Evolutionary conservation across 2,113 vertebrate species (phyloP).

Genomic region (Sylvietta virens): DNA sequence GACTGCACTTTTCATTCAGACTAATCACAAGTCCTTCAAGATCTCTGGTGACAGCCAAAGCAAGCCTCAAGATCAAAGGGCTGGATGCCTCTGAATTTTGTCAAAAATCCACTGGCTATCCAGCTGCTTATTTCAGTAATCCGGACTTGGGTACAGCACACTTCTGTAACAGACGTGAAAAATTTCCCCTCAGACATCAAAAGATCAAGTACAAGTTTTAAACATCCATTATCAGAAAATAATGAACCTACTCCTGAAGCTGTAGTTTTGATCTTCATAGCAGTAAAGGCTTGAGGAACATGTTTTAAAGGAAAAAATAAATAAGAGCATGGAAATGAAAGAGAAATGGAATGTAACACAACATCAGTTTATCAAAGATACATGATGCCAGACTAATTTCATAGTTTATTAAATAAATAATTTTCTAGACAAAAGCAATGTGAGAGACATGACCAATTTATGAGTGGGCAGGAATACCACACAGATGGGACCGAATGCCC

Average conservation of each 20-base stretch:
- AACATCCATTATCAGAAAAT: background rate
- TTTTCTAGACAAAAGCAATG: slow-evolving; percentile 15
- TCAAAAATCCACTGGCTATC: background rate
- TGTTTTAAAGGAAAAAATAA: slow-evolving; percentile 2
- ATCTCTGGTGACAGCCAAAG: background rate
- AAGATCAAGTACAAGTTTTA: background rate
- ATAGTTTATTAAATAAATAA: background rate
- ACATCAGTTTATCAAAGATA: background rate
- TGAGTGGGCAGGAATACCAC: background rate
- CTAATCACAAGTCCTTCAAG: background rate
- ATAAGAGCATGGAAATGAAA: background rate
- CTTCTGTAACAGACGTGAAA: background rate
- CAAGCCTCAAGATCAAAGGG: background rate
- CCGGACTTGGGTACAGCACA: background rate
- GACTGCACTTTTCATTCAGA: background rate
- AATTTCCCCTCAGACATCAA: background rate
- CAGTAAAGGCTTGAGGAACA: background rate
- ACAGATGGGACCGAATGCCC: background rate
- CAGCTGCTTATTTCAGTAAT: slow-evolving; percentile 12
- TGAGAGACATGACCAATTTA: background rate
- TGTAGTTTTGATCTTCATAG: slow-evolving; percentile 23
- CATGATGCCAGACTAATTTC: background rate
- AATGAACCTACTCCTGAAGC: background rate
- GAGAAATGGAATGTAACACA: background rate
- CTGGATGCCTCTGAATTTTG: background rate